Conservation (phyloP, 2,888 invertebrate genomes). For the Brenthis hecate region DNA sequence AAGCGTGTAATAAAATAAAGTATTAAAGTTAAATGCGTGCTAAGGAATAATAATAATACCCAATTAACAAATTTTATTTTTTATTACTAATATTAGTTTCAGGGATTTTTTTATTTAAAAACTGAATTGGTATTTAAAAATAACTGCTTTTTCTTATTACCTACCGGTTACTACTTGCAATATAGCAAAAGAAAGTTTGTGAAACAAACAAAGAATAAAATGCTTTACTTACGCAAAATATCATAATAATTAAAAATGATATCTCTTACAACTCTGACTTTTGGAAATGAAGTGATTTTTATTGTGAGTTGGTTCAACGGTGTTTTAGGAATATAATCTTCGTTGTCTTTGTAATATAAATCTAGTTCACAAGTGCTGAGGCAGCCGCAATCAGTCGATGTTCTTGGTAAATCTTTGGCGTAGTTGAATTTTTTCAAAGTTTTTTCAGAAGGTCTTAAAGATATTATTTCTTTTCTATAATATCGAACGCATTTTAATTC, state of each 20-base stretch:
- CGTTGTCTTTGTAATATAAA: conserved; percentile 61
- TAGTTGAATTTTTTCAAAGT: conserved; percentile 48
- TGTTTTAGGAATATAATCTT: conserved; percentile 50
- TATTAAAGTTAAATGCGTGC: too few relatives aligned
- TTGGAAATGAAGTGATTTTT: conserved; percentile 85
- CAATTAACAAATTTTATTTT: too few relatives aligned
- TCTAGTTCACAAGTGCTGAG: conserved; percentile 65
- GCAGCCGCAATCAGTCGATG: conserved; percentile 64
- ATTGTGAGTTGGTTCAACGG: conserved; percentile 57
- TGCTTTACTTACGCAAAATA: conserved; percentile 82
- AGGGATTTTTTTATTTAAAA: too few relatives aligned
- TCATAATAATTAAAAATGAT: conserved; percentile 87
- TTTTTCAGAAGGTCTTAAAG: conserved; percentile 53
- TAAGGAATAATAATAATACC: too few relatives aligned
- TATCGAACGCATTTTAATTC: conserved; percentile 63
- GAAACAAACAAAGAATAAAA: neutral
- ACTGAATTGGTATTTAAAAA: too few relatives aligned
- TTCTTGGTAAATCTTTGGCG: conserved; percentile 52
- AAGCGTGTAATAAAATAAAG: too few relatives aligned
- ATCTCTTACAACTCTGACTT: conserved; percentile 85
- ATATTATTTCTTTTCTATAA: conserved; percentile 61
- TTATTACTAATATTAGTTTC: too few relatives aligned
- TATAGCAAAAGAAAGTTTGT: too few relatives aligned
- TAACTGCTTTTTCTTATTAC: too few relatives aligned
- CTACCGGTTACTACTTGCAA: too few relatives aligned